Evolutionary conservation across 2,113 vertebrate species (phyloP).

Genomic region (Cisticola juncidis): DNA sequence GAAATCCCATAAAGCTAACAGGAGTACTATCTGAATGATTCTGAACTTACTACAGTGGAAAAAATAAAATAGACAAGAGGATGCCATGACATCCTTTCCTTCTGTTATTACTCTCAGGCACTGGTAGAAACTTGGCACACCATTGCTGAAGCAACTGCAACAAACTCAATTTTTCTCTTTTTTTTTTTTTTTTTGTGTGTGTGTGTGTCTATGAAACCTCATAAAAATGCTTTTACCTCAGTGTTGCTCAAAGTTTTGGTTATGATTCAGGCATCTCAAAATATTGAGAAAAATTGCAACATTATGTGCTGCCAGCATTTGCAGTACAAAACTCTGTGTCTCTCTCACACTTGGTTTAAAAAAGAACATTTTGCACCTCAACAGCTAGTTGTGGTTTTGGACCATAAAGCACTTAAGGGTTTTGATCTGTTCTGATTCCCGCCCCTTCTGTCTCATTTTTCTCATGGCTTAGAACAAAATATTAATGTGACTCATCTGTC

Average conservation of each 20-base stretch:
- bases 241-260: slow-evolving; percentile 21
- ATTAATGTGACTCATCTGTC: slow-evolving; percentile 58
- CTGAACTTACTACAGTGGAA: background rate
- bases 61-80: background rate
- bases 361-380: slow-evolving; percentile 67
- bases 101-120: background rate
- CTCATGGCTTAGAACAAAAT: slow-evolving; percentile 35
- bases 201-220: background rate
- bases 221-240: background rate
- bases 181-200: no score
- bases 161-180: background rate
- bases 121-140: background rate
- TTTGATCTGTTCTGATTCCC: slow-evolving; percentile 38
- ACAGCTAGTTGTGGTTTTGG: slow-evolving; percentile 46
- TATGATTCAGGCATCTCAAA: slow-evolving; percentile 34
- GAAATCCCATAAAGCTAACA: background rate
- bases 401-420: background rate
- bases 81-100: background rate
- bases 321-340: slow-evolving; percentile 1
- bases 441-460: slow-evolving; percentile 33
- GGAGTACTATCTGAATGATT: background rate
- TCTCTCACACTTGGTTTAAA: slow-evolving; percentile 43
- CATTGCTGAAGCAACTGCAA: background rate
- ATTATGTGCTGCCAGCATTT: slow-evolving; percentile 45
- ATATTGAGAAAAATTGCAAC: slow-evolving; percentile 34